phyloP scores from a whole-genome alignment of 2,113 vertebrate genomes.

The Ariopsis seemanni region DNA sequence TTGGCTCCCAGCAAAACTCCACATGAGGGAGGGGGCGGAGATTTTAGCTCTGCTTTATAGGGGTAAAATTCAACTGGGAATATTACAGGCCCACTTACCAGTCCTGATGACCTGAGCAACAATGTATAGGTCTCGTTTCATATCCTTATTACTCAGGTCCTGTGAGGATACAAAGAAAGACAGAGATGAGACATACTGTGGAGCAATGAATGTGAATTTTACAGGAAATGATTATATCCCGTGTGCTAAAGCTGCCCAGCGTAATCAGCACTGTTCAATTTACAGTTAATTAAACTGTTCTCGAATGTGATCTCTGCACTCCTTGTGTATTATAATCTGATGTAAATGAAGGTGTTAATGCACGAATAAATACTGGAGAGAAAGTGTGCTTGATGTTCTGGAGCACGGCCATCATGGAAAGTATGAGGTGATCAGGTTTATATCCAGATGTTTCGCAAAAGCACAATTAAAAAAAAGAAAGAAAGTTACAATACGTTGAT shows the following conservation, averaged over 20 bases:
- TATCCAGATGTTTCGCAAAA: neutral
- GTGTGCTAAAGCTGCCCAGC: neutral
- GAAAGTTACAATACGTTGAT: neutral
- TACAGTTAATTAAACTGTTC: neutral
- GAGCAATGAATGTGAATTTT: neutral
- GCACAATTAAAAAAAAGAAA: neutral
- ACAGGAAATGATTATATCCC: neutral
- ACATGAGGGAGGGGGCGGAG: neutral
- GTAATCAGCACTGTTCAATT: neutral
- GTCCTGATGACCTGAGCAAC: constrained; percentile 94
- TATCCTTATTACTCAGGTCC: constrained; percentile 98
- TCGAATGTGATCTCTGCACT: neutral
- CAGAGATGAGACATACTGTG: neutral
- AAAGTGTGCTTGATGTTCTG: neutral
- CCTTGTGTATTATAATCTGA: neutral
- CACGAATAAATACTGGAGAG: neutral
- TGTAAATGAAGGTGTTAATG: neutral
- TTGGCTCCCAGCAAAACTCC: neutral
- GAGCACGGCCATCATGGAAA: neutral
- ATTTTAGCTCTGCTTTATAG: neutral
- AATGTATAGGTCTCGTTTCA: constrained; percentile 97
- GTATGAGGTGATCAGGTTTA: too few relatives aligned
- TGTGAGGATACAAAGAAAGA: constrained; percentile 59
- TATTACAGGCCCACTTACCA: constrained; percentile 71
- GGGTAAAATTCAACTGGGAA: neutral